phyloP scores from a whole-genome alignment of 2,113 vertebrate genomes.

The Mustela nigripes region DNA sequence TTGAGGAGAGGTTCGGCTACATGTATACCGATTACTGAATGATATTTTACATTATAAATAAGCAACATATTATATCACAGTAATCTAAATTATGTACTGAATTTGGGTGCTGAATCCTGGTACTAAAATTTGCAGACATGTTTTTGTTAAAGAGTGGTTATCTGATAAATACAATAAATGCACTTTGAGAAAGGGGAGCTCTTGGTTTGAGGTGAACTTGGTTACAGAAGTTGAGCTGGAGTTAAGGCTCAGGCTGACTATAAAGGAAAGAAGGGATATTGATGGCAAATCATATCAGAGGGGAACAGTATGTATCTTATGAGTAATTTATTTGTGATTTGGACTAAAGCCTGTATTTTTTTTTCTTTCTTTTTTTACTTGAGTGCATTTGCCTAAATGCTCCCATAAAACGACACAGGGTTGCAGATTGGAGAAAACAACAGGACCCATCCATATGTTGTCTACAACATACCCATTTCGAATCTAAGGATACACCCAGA shows the following conservation, averaged over 20 bases:
- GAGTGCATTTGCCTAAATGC: background rate
- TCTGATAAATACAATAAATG: background rate
- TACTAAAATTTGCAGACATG: background rate
- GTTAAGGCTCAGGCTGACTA: background rate
- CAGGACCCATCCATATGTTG: no score
- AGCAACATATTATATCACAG: background rate
- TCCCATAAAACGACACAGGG: no score
- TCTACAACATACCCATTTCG: no score
- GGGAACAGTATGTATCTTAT: background rate
- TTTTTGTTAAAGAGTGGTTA: background rate
- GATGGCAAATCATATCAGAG: background rate
- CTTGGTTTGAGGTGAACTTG: background rate
- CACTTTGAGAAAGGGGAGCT: background rate
- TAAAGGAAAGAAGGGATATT: background rate
- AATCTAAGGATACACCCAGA: no score
- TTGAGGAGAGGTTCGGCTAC: background rate
- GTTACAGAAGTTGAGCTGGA: background rate
- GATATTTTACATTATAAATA: background rate
- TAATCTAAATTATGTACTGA: conserved; percentile 4
- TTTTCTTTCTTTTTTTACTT: background rate
- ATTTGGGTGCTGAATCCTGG: background rate
- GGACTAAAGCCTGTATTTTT: background rate
- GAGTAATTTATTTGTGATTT: background rate
- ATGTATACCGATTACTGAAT: background rate
- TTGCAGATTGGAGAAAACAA: no score